Evolutionary conservation across 2,888 invertebrate species (phyloP), one percentile per base, ranked within the genome.

Genomic region (Odontocolon sp.): DNA sequence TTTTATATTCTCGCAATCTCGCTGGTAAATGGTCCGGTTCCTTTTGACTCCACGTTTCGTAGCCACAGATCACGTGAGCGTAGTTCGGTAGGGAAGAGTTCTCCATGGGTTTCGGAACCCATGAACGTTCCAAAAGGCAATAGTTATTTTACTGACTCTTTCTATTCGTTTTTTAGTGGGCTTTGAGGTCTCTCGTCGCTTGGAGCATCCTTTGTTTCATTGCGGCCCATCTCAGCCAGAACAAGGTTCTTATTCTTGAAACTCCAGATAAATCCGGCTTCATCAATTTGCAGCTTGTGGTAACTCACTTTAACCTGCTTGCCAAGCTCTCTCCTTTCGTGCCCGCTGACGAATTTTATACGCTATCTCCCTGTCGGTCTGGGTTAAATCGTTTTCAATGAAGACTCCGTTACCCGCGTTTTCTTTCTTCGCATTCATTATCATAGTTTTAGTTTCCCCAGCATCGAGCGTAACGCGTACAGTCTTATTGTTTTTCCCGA

Each of bases 391-490:
- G 33, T 31, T 40, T 2, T 70, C 61, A 8, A 70, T 70, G 21
- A 23, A 70, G 1, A 70, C 36, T 11, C 59, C 45, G 14, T 59
- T 21, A 2, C 50, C 47, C 0, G 47, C 59, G 0, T 59, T 42
- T 50, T 70, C 59, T 31, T 70, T 57, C 47, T 59, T 61, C 50
- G 31, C 2, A 16, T n/a, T 70, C 59, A 69, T 61, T 3, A 69
- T 69, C 11, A n/a, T n/a, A 3, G 1, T 0, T 28, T 56, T 69
- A 3, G 36, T 61, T 42, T 31, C 47, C 47, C 9, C 47, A 26
- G 45, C 45, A 23, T 59, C 45, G 23, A 61, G 36, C 11, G 33
- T 61, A 6, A 14, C 50, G 1, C 16, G 40, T 21, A 70, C 31
- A n/a, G 61, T 45, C 0, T 61, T 61, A 9, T 26, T 38, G 0